These are phyloP conservation scores for Xiphias gladius DNA, from an alignment of 2,113 vertebrate genomes.

Conservation along the genomic window DNA sequence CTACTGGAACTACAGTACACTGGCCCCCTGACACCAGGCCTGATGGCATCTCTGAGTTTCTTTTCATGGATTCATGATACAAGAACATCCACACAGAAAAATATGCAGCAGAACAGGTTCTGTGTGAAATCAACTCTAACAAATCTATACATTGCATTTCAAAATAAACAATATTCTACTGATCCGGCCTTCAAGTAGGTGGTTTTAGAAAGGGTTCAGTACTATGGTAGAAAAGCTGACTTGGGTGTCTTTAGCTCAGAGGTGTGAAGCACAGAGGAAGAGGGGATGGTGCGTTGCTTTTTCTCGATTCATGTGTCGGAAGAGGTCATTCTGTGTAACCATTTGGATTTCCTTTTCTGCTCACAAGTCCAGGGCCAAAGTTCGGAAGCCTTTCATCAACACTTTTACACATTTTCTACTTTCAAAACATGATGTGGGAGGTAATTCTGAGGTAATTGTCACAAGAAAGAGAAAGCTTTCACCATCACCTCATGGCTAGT, in stretches of 20 bases:
- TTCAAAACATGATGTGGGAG: conserved; percentile 25
- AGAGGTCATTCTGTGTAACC: conserved; percentile 43
- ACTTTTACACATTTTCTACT: conserved; percentile 12
- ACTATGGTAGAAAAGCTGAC: conserved; percentile 53
- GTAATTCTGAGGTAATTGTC: conserved; percentile 33
- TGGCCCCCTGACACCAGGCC: conserved; percentile 27
- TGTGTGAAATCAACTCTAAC: conserved; percentile 55
- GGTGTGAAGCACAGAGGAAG: conserved; percentile 26
- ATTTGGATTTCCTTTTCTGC: conserved; percentile 3
- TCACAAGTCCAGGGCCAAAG: neutral
- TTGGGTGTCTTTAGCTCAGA: conserved; percentile 20
- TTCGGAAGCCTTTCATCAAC: conserved; percentile 13
- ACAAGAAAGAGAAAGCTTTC: neutral
- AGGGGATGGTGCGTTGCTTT: conserved; percentile 18
- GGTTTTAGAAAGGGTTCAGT: conserved; percentile 52
- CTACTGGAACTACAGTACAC: conserved; percentile 14
- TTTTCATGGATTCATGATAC: conserved; percentile 27
- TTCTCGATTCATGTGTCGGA: conserved; percentile 46
- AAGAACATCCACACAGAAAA: conserved; percentile 65
- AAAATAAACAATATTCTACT: conserved; percentile 58
- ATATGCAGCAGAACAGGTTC: conserved; percentile 51
- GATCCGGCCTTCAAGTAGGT: conserved; percentile 51
- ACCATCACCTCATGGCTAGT: conserved; percentile 7
- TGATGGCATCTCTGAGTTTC: conserved; percentile 41
- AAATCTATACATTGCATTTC: conserved; percentile 69